Percentiles rank a stretch among this genome's conserved stretches.
Conservation (phyloP, 1,140 invertebrate species). For the Lycorma delicatula region DNA sequence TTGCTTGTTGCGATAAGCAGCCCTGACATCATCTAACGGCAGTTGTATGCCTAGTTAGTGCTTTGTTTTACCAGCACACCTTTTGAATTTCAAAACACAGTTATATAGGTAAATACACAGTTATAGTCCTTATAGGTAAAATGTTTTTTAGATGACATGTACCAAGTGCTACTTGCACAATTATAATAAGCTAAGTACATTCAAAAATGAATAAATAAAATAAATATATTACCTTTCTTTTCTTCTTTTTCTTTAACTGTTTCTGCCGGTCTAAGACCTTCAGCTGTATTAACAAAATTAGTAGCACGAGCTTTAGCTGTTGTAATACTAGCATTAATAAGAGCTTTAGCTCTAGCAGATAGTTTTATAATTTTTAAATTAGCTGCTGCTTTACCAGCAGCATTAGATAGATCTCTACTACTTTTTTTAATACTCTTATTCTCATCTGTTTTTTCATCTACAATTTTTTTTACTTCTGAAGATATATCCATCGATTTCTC, state of each 20-base stretch:
- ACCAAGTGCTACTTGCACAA: background rate
- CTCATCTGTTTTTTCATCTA: background rate
- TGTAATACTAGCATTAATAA: slow-evolving; percentile 23
- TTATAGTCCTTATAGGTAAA: too few relatives aligned
- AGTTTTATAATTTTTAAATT: slow-evolving; percentile 24
- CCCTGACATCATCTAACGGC: too few relatives aligned
- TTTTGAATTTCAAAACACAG: too few relatives aligned
- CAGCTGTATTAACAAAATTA: slow-evolving; percentile 14
- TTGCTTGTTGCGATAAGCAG: too few relatives aligned
- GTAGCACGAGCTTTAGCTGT: slow-evolving; percentile 23
- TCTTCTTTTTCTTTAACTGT: background rate
- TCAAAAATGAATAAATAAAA: background rate
- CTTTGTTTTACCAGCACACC: too few relatives aligned
- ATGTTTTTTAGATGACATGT: too few relatives aligned
- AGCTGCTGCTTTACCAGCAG: background rate
- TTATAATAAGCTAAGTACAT: background rate
- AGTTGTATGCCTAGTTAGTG: too few relatives aligned
- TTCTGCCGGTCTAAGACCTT: slow-evolving; percentile 17
- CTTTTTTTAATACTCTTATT: background rate
- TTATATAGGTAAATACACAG: too few relatives aligned
- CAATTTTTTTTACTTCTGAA: too few relatives aligned
- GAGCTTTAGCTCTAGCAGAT: slow-evolving; percentile 24
- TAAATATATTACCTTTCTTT: background rate
- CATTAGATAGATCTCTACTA: background rate
- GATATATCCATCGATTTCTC: too few relatives aligned